Percentiles rank a stretch among this genome's conserved stretches.
Conservation (phyloP, 2,113 vertebrate species). For the Stercorarius parasiticus region DNA sequence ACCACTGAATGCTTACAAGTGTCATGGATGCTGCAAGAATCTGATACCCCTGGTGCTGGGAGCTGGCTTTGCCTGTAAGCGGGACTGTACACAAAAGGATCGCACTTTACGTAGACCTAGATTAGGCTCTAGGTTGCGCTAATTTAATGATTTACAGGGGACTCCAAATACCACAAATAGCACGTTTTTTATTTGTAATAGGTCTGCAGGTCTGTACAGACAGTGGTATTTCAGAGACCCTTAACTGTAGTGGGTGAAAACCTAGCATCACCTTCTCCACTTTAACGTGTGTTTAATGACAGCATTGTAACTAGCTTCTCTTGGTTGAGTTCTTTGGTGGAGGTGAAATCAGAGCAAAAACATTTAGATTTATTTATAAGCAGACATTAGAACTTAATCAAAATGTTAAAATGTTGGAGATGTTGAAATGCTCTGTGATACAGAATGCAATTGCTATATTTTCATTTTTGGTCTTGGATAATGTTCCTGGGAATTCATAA, state of each 20-base stretch:
- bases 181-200: neutral
- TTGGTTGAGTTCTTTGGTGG: neutral
- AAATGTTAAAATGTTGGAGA: neutral
- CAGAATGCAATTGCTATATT: neutral
- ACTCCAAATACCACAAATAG: neutral
- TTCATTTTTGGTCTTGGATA: neutral
- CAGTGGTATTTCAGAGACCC: neutral
- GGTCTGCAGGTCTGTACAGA: neutral
- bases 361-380: neutral
- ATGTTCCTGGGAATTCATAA: neutral
- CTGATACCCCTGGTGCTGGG: conserved; percentile 67
- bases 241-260: neutral
- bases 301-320: neutral
- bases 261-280: neutral
- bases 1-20: conserved; percentile 80
- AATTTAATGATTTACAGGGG: neutral
- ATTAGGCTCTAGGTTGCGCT: neutral
- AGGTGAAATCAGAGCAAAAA: neutral
- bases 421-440: neutral
- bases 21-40: conserved; percentile 74
- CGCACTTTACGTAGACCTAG: neutral
- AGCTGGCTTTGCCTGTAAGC: conserved; percentile 28
- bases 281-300: neutral
- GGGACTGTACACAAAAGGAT: neutral
- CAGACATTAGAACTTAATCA: neutral